These are phyloP conservation scores for Drosophila elegans DNA, from an alignment of 1,140 invertebrate genomes.

Conservation along the genomic window DNA sequence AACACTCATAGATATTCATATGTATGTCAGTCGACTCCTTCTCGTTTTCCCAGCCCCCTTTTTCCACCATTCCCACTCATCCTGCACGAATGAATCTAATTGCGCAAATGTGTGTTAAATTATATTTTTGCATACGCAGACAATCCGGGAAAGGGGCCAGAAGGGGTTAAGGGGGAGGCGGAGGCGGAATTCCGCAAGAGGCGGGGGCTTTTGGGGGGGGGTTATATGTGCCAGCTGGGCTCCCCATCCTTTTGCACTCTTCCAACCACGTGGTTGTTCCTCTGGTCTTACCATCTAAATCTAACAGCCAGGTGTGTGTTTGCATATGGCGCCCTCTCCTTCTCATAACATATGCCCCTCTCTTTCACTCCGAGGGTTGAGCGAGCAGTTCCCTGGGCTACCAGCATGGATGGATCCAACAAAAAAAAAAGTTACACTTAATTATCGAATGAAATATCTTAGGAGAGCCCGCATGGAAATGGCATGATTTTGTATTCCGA, in stretches of 20 bases:
- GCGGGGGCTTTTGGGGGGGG: conserved; percentile 20
- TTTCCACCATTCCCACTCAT: conserved; percentile 26
- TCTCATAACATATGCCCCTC: conserved; percentile 3
- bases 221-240: conserved; percentile 42
- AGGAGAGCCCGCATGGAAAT: conserved; percentile 20
- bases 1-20: conserved; percentile 79
- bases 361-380: conserved; percentile 30
- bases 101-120: conserved; percentile 83
- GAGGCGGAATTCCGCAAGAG: conserved; percentile 8
- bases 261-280: conserved; percentile 32
- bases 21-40: conserved; percentile 63
- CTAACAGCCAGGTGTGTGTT: conserved; percentile 56
- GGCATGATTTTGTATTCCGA: conserved; percentile 18
- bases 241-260: background rate
- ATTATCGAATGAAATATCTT: conserved; percentile 43
- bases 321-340: conserved; percentile 22
- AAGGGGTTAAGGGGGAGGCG: conserved; percentile 22
- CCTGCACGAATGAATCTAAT: conserved; percentile 81
- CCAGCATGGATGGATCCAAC: conserved; percentile 18
- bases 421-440: conserved; percentile 33
- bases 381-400: conserved; percentile 20
- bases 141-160: conserved; percentile 48
- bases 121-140: conserved; percentile 82
- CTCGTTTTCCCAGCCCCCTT: conserved; percentile 16
- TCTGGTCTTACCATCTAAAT: conserved; percentile 45